Evolutionary conservation across 2,888 invertebrate genomes (phyloP).

Genomic region (Dexiosoma caninum): DNA sequence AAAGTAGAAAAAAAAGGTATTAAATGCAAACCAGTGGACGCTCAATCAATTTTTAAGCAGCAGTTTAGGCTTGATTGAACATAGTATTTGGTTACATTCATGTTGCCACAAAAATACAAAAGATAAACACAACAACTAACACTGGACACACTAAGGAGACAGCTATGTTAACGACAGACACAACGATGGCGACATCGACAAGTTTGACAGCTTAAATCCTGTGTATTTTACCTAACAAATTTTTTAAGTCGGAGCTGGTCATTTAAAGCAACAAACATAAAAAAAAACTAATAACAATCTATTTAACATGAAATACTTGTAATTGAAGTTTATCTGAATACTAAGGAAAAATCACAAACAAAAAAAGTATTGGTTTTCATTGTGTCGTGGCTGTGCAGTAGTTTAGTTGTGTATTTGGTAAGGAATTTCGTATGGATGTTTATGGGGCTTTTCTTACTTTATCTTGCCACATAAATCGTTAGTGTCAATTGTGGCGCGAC

Average conservation of each 20-base stretch:
- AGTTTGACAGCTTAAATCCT: constrained; percentile 50
- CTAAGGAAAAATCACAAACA: constrained; percentile 8
- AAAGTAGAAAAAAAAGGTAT: background rate
- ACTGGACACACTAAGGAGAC: constrained; percentile 44
- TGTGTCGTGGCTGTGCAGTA: background rate
- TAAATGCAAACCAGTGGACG: constrained; percentile 25
- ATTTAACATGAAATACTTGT: constrained; percentile 54
- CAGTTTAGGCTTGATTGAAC: constrained; percentile 51
- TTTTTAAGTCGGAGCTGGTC: background rate
- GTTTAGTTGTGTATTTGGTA: constrained; percentile 17
- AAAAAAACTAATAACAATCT: constrained; percentile 29
- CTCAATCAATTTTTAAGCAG: constrained; percentile 39
- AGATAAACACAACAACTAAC: constrained; percentile 21
- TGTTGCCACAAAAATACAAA: constrained; percentile 44
- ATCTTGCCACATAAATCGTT: constrained; percentile 60
- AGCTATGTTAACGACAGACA: constrained; percentile 36
- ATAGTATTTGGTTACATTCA: constrained; percentile 49
- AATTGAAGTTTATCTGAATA: constrained; percentile 56
- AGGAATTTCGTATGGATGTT: constrained; percentile 47
- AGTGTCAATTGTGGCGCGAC: constrained; percentile 61
- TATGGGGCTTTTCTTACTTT: constrained; percentile 47
- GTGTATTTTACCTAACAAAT: background rate
- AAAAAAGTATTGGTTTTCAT: constrained; percentile 9
- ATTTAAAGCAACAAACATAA: background rate
- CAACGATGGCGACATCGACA: constrained; percentile 43